Evolutionary conservation across 2,113 vertebrate genomes (phyloP), one percentile per base, ranked within the genome.

Genomic region (Seriola rivoliana): DNA sequence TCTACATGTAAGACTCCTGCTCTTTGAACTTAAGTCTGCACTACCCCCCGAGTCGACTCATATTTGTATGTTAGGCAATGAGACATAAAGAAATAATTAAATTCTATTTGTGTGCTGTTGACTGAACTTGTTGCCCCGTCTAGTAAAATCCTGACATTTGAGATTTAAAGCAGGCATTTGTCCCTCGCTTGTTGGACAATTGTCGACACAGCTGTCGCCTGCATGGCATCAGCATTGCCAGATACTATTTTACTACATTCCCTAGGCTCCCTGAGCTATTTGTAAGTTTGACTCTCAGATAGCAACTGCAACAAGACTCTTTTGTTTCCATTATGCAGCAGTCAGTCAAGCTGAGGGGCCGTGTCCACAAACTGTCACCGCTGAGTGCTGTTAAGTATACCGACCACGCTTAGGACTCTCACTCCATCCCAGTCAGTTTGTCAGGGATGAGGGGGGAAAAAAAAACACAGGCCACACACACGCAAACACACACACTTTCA

Each of bases 311-410:
- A 80, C 70, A 57, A 44, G 64, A 87, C 88, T 87, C 78, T 78
- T 86, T 91, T 93, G 89, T 92, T 91, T 90, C 86, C 83, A 91
- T 91, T 91, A 90, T 78, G 77, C 89, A 75, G 79, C 85, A 86
- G 91, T 92, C 92, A 85, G 82, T 88, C 87, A 87, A 82, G 69
- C 80, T 64, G 85, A 86, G 71, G 66, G 59, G 54, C 78, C 34
- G 12, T 21, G 82, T 81, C 81, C 87, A 80, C 85, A 75, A 74
- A 75, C 78, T 84, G 90, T 87, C 91, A 89, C 71, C 1, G 38
- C 72, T 46, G 85, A 88, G 83, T 81, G 88, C 74, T 38, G 85
- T 71, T 90, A 89, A 90, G 85, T 78, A 78, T 52, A 85, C 71
- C 13, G 12, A 54, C 75, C 66, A 73, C 50, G 57, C 65, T 88